These are phyloP conservation scores for Escarpia spicata DNA, from an alignment of 2,888 invertebrate genomes.

Conservation along the genomic window DNA sequence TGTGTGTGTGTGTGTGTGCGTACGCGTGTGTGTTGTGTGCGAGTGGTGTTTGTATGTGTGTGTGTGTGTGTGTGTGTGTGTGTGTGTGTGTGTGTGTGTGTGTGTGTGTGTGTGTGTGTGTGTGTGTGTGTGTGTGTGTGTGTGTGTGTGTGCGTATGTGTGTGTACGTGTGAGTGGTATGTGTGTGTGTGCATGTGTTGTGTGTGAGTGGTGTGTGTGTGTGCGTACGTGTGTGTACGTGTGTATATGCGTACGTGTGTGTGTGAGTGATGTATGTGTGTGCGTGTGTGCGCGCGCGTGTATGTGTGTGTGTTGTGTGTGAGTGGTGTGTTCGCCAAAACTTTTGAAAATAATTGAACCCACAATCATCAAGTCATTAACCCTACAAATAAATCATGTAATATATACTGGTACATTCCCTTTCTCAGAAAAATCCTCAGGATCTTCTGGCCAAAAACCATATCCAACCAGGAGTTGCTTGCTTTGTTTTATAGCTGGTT, in stretches of 20 bases:
- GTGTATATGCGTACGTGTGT: conserved; percentile 30
- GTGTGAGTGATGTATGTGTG: conserved; percentile 29
- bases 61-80: conserved; percentile 19
- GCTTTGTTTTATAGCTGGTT: no score
- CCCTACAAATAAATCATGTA: no score
- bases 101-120: background rate
- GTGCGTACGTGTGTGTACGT: conserved; percentile 25
- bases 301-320: conserved; percentile 23
- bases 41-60: conserved; percentile 17
- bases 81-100: conserved; percentile 1
- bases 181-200: conserved; percentile 26
- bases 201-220: conserved; percentile 27
- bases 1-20: conserved; percentile 24
- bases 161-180: conserved; percentile 26
- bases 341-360: no score
- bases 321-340: no score
- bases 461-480: no score
- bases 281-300: conserved; percentile 29
- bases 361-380: no score
- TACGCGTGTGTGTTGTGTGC: conserved; percentile 18
- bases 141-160: conserved; percentile 25
- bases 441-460: no score
- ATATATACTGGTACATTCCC: no score
- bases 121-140: conserved; percentile 18
- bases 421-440: no score